Percentiles rank a stretch among this genome's conserved stretches.
phyloP scores from a whole-genome alignment of 2,888 invertebrate species.

The Agrotis exclamationis region DNA sequence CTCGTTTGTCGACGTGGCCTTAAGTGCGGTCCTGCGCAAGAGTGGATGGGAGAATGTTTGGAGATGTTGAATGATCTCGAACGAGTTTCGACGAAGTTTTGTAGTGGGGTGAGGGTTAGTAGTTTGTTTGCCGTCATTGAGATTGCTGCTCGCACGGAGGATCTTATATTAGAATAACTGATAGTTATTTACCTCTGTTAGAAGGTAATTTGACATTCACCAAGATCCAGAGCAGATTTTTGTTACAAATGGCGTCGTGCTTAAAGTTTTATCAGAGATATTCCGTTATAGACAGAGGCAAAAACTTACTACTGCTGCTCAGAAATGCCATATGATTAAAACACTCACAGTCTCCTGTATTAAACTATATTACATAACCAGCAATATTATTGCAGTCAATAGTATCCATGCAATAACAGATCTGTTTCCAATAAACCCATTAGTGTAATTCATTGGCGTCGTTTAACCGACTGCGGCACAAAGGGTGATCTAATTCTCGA shows the following conservation, averaged over 20 bases:
- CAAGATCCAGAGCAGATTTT: too few species aligned
- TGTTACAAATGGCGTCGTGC: too few species aligned
- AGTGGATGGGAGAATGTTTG: constrained; percentile 18
- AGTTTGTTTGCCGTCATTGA: constrained; percentile 20
- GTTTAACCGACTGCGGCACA: constrained; percentile 16
- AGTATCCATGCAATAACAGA: background rate
- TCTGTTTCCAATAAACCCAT: constrained; percentile 23
- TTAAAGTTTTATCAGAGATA: too few species aligned
- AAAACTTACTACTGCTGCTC: too few species aligned
- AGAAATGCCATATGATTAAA: too few species aligned
- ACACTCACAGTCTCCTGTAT: too few species aligned
- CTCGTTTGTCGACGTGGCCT: constrained; percentile 48
- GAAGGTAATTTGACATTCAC: too few species aligned
- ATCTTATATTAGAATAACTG: background rate
- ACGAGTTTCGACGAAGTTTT: constrained; percentile 33
- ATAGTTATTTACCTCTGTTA: background rate
- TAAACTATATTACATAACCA: background rate
- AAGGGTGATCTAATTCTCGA: constrained; percentile 51
- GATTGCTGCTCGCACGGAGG: constrained; percentile 3
- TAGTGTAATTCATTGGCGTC: constrained; percentile 18
- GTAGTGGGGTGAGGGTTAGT: background rate
- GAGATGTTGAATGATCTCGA: constrained; percentile 16
- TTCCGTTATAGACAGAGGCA: too few species aligned
- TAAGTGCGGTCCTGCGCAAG: constrained; percentile 41
- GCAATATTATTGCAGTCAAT: background rate